phyloP scores from a whole-genome alignment of 2,888 invertebrate species.

The Erebia epiphron region DNA sequence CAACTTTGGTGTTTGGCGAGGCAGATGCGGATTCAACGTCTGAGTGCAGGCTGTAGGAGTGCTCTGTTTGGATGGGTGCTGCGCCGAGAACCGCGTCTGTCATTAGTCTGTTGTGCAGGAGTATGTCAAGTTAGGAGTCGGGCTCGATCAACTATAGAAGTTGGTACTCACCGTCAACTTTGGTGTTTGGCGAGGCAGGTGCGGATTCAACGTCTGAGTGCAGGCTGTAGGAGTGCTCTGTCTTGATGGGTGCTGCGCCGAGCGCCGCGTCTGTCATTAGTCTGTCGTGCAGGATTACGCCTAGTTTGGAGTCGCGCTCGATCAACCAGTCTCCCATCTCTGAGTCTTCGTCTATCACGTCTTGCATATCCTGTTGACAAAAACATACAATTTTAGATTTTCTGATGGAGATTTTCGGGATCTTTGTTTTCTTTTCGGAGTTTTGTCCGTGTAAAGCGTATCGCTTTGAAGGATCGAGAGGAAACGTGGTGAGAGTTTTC shows the following conservation, averaged over 20 bases:
- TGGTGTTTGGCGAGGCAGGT: conserved; percentile 87
- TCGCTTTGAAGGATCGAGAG: too few relatives aligned
- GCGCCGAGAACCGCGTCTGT: conserved; percentile 93
- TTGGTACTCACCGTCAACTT: conserved; percentile 86
- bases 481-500: too few relatives aligned
- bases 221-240: conserved; percentile 96
- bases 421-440: neutral
- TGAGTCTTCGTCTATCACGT: conserved; percentile 86
- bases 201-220: conserved; percentile 88
- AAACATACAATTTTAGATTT: neutral
- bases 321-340: conserved; percentile 88
- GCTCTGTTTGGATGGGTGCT: conserved; percentile 93
- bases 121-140: too few relatives aligned
- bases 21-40: conserved; percentile 88
- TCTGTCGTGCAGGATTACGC: conserved; percentile 93
- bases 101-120: conserved; percentile 45
- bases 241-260: conserved; percentile 92
- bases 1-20: conserved; percentile 88
- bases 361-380: conserved; percentile 83
- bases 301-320: conserved; percentile 85
- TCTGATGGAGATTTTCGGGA: neutral
- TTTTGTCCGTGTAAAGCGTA: too few relatives aligned
- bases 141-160: neutral
- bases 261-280: conserved; percentile 94
- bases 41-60: conserved; percentile 93